These are phyloP conservation scores for Calameuta filiformis DNA, from an alignment of 2,888 invertebrate genomes.

Conservation along the genomic window DNA sequence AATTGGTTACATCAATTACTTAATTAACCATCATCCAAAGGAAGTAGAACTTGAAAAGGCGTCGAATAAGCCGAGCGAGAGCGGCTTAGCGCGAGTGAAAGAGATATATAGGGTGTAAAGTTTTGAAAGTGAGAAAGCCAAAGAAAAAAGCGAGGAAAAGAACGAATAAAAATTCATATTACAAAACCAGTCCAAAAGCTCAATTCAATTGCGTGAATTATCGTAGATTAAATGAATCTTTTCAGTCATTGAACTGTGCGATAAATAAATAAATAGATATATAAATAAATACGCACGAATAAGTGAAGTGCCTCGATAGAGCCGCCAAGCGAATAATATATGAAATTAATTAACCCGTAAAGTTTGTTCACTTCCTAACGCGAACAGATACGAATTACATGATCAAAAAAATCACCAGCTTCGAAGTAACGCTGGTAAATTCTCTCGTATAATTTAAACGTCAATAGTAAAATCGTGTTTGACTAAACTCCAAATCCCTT, in stretches of 20 bases:
- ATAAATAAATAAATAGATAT: neutral
- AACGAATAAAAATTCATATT: neutral
- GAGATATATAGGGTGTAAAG: neutral
- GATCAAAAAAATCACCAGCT: neutral
- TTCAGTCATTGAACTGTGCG: neutral
- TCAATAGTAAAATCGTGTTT: neutral
- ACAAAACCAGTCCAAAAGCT: neutral
- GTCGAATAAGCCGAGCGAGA: neutral
- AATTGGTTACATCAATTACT: constrained; percentile 31
- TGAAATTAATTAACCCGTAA: neutral
- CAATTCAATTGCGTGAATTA: neutral
- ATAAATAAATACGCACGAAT: neutral
- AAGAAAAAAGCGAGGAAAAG: neutral
- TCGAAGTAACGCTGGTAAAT: neutral
- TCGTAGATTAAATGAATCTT: neutral
- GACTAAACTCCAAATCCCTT: neutral
- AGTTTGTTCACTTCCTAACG: neutral
- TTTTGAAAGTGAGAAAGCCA: neutral
- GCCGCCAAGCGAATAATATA: neutral
- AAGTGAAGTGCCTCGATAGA: neutral
- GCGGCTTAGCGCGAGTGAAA: neutral
- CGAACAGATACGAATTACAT: neutral
- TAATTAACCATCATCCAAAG: constrained; percentile 12
- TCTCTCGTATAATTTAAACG: neutral
- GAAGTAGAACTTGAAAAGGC: neutral